Conservation (phyloP, 1,140 invertebrate genomes). For the Globodera rostochiensis region DNA sequence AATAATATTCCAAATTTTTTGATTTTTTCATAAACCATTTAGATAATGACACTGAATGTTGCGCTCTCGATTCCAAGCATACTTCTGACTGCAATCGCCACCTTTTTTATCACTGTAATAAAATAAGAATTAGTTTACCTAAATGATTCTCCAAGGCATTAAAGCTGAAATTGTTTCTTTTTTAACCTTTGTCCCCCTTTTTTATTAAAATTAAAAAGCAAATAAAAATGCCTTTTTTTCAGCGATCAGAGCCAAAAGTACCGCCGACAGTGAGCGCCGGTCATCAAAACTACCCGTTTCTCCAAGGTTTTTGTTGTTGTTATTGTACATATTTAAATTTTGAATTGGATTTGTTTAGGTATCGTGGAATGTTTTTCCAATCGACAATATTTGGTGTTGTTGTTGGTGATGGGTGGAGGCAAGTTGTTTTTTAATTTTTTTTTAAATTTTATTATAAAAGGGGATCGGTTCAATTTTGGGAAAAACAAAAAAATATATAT, state of each 20-base stretch:
- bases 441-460: neutral
- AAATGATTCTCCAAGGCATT: no score
- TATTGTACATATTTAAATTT: neutral
- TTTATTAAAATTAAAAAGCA: no score
- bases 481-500: no score
- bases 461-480: no score
- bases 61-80: slow-evolving; percentile 55
- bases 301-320: slow-evolving; percentile 43
- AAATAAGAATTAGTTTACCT: neutral
- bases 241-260: slow-evolving; percentile 61
- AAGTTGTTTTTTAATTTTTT: neutral
- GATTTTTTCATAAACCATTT: neutral
- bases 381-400: slow-evolving; percentile 55
- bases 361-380: slow-evolving; percentile 59
- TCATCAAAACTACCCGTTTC: slow-evolving; percentile 58
- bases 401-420: slow-evolving; percentile 60
- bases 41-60: slow-evolving; percentile 48
- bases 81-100: slow-evolving; percentile 51
- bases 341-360: slow-evolving; percentile 45
- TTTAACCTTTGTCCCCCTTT: no score
- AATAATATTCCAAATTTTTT: neutral
- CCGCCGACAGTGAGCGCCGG: slow-evolving; percentile 58
- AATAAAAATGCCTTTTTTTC: neutral
- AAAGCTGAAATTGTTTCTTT: no score
- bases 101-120: slow-evolving; percentile 49